Conservation (phyloP, 2,113 vertebrate genomes). For the Irena cyanogastra region DNA sequence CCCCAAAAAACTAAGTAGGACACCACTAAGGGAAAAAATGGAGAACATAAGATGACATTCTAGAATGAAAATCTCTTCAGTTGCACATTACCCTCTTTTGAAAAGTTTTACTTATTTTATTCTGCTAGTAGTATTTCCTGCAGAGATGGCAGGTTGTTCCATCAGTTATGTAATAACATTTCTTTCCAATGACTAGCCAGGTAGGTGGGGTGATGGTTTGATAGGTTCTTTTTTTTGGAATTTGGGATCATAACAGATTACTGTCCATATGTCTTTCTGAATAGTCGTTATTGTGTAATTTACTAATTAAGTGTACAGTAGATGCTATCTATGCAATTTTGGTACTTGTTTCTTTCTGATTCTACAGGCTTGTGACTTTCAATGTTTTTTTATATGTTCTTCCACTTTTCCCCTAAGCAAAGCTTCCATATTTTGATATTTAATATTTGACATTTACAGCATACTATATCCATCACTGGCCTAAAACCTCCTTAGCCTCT, state of each 20-base stretch:
- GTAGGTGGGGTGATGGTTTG: not conserved
- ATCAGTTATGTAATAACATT: not conserved
- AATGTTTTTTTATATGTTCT: not conserved
- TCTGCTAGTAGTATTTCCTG: not conserved
- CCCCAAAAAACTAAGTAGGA: not conserved
- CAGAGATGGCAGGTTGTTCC: not conserved
- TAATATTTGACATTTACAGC: not conserved
- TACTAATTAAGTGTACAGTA: not conserved
- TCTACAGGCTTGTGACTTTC: not conserved
- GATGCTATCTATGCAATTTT: not conserved
- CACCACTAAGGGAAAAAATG: not conserved
- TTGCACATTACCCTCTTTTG: accelerated
- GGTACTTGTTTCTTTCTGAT: not conserved
- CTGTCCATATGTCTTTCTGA: not conserved
- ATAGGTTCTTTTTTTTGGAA: not conserved
- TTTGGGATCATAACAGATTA: not conserved
- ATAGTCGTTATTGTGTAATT: not conserved
- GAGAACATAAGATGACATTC: not conserved
- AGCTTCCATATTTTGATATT: not conserved
- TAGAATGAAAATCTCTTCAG: not conserved
- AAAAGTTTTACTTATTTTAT: not conserved
- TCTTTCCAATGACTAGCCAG: not conserved
- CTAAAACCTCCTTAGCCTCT: not conserved
- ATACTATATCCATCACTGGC: not conserved
- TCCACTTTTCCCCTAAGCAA: not conserved